Percentiles rank a stretch among this genome's conserved stretches.
Conservation (phyloP, 35 echinoderm and acorn worm species). For the Patiria miniata region DNA sequence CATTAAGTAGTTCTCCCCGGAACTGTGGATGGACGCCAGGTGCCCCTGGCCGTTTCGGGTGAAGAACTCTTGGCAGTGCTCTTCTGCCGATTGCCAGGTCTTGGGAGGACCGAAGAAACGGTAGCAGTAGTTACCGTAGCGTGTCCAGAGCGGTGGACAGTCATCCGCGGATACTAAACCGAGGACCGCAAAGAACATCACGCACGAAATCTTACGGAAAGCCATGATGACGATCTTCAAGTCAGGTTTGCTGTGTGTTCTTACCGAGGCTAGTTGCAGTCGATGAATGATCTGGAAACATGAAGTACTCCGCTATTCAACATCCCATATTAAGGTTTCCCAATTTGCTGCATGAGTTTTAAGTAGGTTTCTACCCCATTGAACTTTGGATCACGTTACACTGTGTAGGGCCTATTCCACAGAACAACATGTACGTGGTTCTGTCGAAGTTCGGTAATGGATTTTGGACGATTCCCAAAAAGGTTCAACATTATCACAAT, state of each 20-base stretch:
- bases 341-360: too few species aligned
- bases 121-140: slow-evolving; percentile 36
- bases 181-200: background rate
- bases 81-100: slow-evolving; percentile 15
- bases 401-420: too few species aligned
- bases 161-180: background rate
- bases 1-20: slow-evolving; percentile 6
- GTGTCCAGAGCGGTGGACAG: slow-evolving; percentile 39
- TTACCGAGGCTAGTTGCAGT: too few species aligned
- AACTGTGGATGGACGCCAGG: slow-evolving; percentile 34
- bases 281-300: too few species aligned
- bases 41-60: slow-evolving; percentile 7
- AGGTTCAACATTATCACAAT: too few species aligned
- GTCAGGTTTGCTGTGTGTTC: background rate
- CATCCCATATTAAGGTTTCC: too few species aligned
- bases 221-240: background rate
- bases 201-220: background rate
- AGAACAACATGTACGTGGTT: too few species aligned
- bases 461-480: background rate
- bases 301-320: too few species aligned
- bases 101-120: slow-evolving; percentile 38
- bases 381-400: too few species aligned
- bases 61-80: slow-evolving; percentile 15
- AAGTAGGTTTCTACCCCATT: too few species aligned
- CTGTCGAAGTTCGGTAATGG: too few species aligned